Conservation (phyloP, 2,888 invertebrate species). For the Andrena marginata region DNA sequence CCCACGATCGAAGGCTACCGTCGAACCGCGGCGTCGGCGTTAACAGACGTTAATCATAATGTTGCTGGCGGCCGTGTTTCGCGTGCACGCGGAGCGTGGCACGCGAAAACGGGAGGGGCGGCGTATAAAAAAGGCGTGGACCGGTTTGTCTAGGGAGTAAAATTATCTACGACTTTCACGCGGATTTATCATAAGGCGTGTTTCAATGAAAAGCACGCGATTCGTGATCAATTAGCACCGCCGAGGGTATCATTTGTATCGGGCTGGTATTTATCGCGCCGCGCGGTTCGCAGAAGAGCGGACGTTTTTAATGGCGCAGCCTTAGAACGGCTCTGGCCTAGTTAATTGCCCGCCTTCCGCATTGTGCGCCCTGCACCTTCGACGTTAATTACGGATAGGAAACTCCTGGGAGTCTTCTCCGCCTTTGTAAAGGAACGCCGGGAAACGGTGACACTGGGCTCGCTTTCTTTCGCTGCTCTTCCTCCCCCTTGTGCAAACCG, state of each 20-base stretch:
- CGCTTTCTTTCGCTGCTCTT: slow-evolving; percentile 21
- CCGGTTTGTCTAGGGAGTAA: slow-evolving; percentile 64
- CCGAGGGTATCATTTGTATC: slow-evolving; percentile 30
- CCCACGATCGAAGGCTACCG: slow-evolving; percentile 1
- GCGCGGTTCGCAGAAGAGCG: slow-evolving; percentile 4
- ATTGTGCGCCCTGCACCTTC: slow-evolving; percentile 26
- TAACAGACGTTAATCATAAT: slow-evolving; percentile 11
- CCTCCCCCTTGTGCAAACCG: not conserved
- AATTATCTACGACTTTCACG: slow-evolving; percentile 62
- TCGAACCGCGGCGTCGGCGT: not conserved
- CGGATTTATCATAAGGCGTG: slow-evolving; percentile 56
- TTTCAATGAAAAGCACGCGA: slow-evolving; percentile 41
- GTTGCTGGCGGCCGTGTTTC: not conserved
- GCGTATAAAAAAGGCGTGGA: slow-evolving; percentile 37
- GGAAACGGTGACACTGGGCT: slow-evolving; percentile 42
- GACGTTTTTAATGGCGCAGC: slow-evolving; percentile 15
- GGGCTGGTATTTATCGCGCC: slow-evolving; percentile 8
- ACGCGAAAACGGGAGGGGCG: slow-evolving; percentile 24
- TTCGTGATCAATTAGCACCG: slow-evolving; percentile 51
- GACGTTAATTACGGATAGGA: slow-evolving; percentile 54
- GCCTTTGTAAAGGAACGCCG: slow-evolving; percentile 45
- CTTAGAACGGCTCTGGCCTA: slow-evolving; percentile 31
- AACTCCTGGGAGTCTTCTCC: slow-evolving; percentile 63
- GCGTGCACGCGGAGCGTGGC: slow-evolving; percentile 7
- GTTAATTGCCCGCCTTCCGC: slow-evolving; percentile 55